phyloP scores from a whole-genome alignment of 2,888 invertebrate genomes.

The Tetropium fuscum region DNA sequence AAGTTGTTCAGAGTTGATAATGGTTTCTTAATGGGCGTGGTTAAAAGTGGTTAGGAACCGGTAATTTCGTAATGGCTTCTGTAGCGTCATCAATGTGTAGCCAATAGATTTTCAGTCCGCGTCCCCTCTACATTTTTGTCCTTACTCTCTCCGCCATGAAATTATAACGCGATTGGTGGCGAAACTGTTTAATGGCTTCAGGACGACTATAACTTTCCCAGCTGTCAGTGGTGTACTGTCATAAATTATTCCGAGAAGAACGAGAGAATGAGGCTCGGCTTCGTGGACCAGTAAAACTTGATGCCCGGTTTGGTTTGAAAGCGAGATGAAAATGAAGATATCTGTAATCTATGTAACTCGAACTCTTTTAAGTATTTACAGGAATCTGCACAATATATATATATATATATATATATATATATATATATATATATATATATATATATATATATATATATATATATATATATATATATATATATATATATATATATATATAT shows the following conservation, averaged over 20 bases:
- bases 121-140: slow-evolving; percentile 35
- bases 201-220: slow-evolving; percentile 46
- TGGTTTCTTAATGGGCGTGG: slow-evolving; percentile 44
- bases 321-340: slow-evolving; percentile 8
- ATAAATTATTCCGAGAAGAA: slow-evolving; percentile 44
- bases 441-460: no score
- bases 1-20: slow-evolving; percentile 32
- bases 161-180: slow-evolving; percentile 43
- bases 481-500: no score
- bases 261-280: slow-evolving; percentile 11
- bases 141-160: slow-evolving; percentile 21
- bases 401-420: no score
- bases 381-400: no score
- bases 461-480: no score
- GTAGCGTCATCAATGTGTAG: slow-evolving; percentile 45
- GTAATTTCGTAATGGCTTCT: slow-evolving; percentile 55
- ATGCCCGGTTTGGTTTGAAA: slow-evolving; percentile 3
- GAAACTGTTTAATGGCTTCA: slow-evolving; percentile 29
- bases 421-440: no score
- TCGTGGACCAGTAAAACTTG: slow-evolving; percentile 17
- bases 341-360: slow-evolving; percentile 4
- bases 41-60: slow-evolving; percentile 41
- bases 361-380: no score
- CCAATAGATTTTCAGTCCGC: slow-evolving; percentile 44
- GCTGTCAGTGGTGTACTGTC: slow-evolving; percentile 46